These are phyloP conservation scores for Perodicticus potto DNA, from an alignment of 2,797 vertebrate species.

Conservation along the genomic window DNA sequence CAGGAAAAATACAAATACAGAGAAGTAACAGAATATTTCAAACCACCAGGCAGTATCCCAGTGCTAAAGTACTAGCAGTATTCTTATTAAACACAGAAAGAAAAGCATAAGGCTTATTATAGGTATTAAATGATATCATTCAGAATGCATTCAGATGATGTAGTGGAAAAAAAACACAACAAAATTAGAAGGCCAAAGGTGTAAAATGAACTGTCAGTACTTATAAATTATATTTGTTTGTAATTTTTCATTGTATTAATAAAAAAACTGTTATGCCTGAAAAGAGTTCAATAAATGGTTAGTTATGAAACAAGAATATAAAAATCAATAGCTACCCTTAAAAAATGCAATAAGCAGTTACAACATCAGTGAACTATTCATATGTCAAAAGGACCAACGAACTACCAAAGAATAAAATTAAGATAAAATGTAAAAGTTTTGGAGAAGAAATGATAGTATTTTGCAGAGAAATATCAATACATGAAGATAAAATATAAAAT, in stretches of 20 bases:
- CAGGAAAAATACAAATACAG: not conserved
- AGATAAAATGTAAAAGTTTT: not conserved
- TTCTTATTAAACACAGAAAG: conserved; percentile 4
- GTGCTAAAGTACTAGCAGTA: not conserved
- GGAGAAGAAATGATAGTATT: not conserved
- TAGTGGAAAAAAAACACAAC: not conserved
- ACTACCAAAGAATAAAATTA: not conserved
- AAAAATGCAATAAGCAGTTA: not conserved
- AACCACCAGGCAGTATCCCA: not conserved
- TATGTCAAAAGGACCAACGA: not conserved
- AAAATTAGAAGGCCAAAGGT: not conserved
- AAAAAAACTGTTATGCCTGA: not conserved
- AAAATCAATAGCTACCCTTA: not conserved
- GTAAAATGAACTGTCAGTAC: not conserved
- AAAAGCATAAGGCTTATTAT: not conserved
- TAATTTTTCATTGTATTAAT: not conserved
- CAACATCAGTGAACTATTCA: not conserved
- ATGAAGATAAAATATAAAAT: not conserved
- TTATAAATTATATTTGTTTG: conserved; percentile 15
- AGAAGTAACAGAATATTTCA: not conserved
- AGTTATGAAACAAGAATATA: not conserved
- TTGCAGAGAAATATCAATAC: not conserved
- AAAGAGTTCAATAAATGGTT: not conserved
- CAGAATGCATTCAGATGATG: not conserved
- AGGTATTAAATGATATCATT: not conserved